Base-by-base conservation (phyloP, 1,140 invertebrate genomes). In the Drosophila ironensis region DNA sequence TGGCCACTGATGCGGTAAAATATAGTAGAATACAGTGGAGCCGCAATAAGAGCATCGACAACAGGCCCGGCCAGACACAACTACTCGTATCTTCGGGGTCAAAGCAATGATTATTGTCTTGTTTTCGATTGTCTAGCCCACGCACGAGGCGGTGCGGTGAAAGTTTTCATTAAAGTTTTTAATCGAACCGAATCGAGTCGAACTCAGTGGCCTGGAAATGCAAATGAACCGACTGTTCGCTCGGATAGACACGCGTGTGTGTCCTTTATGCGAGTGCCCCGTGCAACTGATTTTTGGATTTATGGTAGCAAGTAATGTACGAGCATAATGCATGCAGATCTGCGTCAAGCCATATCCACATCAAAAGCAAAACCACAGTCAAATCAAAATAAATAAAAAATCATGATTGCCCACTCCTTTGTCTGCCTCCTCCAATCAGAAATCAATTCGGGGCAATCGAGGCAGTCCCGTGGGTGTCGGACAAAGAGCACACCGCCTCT, bases 61-160 rank as follows among this genome's bases (percentile, higher is more conserved):
- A 42, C 33, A 8, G 9, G 37, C 27, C 54, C 48, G n/a, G n/a
- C n/a, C n/a, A n/a, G n/a, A n/a, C n/a, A n/a, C n/a, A n/a, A n/a
- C n/a, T n/a, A n/a, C n/a, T n/a, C n/a, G n/a, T n/a, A 33, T 2
- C n/a, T 4, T 2, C 11, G 7, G 30, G 30, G 30, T 33, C 30
- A 33, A 51, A 41, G 66, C 66, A 75, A 75, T 81, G 71, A 81
- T 80, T 70, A 80, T 81, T 81, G 75, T 37, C 70, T 52, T 81
- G 75, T 52, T 81, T 74, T 78, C 4, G 4, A 12, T 12, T 73
- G 57, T 52, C 50, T 69, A 52, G 35, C 45, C 27, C 16, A 30
- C 9, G 4, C 9, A 11, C 28, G 9, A n/a, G 28, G 24, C 22
- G 37, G 11, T 12, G 24, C 22, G 37, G 11, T 12, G 41, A 28